A percentile compares a stretch with the other conserved stretches of the same genome.
Evolutionary conservation across 2,888 invertebrate species (phyloP).

Genomic region (Dicyrtomina minuta): DNA sequence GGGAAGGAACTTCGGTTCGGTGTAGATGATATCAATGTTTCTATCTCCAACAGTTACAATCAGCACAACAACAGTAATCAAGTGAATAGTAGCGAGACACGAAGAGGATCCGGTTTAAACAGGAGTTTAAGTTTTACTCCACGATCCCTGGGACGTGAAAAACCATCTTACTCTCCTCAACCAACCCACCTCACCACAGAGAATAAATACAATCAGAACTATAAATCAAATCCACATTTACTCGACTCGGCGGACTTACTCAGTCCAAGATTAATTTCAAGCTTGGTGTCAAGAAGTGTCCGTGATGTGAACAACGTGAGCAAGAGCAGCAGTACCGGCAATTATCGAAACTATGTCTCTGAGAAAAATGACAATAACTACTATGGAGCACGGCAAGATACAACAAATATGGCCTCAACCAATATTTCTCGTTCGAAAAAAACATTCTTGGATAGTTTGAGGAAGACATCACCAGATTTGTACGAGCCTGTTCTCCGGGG

Average conservation of each 20-base stretch:
- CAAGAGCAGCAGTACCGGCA: background rate
- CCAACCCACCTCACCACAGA: constrained; percentile 32
- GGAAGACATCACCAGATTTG: constrained; percentile 51
- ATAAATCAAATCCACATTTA: constrained; percentile 77
- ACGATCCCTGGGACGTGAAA: constrained; percentile 39
- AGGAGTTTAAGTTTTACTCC: constrained; percentile 53
- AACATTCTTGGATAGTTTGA: constrained; percentile 49
- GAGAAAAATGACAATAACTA: constrained; percentile 22
- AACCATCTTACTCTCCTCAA: background rate
- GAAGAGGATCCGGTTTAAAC: constrained; percentile 42
- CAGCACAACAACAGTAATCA: constrained; percentile 11
- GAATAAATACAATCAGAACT: constrained; percentile 55
- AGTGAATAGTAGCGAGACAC: constrained; percentile 34
- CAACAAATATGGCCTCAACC: constrained; percentile 10
- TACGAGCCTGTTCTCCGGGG: constrained; percentile 41
- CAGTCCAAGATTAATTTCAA: constrained; percentile 82
- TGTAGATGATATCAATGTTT: constrained; percentile 52
- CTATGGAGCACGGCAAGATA: constrained; percentile 25
- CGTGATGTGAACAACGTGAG: constrained; percentile 64
- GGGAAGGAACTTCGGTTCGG: constrained; percentile 50
- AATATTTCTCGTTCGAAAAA: constrained; percentile 42
- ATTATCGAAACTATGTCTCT: constrained; percentile 29
- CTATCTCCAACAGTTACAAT: constrained; percentile 51
- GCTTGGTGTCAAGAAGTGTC: constrained; percentile 80
- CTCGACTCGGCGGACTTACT: constrained; percentile 73